phyloP scores from a whole-genome alignment of 1,140 invertebrate species.

The Zaprionus kolodkinae region DNA sequence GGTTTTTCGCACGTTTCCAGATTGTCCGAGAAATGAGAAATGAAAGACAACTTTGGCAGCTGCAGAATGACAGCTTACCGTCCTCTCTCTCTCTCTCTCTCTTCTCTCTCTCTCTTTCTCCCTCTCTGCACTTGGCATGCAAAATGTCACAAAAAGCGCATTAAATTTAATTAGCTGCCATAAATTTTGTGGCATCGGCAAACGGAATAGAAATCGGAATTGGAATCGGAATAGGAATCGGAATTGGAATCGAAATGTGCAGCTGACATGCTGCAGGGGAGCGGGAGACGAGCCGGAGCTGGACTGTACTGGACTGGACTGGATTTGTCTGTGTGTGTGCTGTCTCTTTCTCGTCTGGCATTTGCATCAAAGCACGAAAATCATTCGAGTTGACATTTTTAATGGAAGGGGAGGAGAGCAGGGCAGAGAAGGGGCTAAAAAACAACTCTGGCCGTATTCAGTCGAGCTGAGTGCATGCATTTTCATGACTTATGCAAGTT shows the following conservation, averaged over 20 bases:
- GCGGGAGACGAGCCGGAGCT: neutral
- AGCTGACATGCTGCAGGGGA: neutral
- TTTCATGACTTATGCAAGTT: slow-evolving; percentile 81
- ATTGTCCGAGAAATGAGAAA: slow-evolving; percentile 52
- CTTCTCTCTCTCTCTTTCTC: no score
- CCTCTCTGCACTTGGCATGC: neutral
- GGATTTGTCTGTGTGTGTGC: neutral
- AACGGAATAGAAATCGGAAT: neutral
- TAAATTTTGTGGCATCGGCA: slow-evolving; percentile 56
- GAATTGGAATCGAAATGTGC: slow-evolving; percentile 22
- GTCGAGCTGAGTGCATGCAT: slow-evolving; percentile 55
- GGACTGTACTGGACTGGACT: neutral
- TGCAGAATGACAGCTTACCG: slow-evolving; percentile 10
- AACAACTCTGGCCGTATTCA: slow-evolving; percentile 27
- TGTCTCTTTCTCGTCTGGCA: slow-evolving; percentile 15
- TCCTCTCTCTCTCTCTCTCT: neutral
- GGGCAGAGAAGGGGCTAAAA: slow-evolving; percentile 10
- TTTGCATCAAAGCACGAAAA: slow-evolving; percentile 51
- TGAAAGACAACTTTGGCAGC: slow-evolving; percentile 51
- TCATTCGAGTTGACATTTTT: slow-evolving; percentile 70
- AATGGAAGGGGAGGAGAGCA: slow-evolving; percentile 45
- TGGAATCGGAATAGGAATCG: slow-evolving; percentile 21
- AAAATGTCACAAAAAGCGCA: slow-evolving; percentile 57
- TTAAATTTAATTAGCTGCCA: slow-evolving; percentile 80
- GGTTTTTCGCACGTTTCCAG: slow-evolving; percentile 33